These are phyloP conservation scores for Rattus norvegicus DNA, from an alignment of 2,113 vertebrate genomes.

Conservation along the genomic window GRCr8 NC_086035.1:24652001-24652500, in stretches of 20 bases:
- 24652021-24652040: neutral
- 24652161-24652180: neutral
- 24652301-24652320: neutral
- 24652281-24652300: neutral
- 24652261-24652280: neutral
- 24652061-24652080: neutral
- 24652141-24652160: neutral
- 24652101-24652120: neutral
- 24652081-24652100: neutral
- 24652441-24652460: neutral
- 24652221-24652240: neutral
- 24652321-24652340: neutral
- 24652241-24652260: neutral
- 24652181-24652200: neutral
- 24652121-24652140: neutral
- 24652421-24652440: neutral
- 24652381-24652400: neutral
- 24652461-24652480: neutral
- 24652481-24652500: neutral
- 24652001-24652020: slow-evolving; percentile 15
- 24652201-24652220: neutral
- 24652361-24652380: too few species aligned
- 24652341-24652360: neutral
- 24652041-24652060: neutral
- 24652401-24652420: neutral